Evolutionary conservation across 2,797 vertebrate genomes (phyloP).

Genomic region (Garrulus glandarius): DNA sequence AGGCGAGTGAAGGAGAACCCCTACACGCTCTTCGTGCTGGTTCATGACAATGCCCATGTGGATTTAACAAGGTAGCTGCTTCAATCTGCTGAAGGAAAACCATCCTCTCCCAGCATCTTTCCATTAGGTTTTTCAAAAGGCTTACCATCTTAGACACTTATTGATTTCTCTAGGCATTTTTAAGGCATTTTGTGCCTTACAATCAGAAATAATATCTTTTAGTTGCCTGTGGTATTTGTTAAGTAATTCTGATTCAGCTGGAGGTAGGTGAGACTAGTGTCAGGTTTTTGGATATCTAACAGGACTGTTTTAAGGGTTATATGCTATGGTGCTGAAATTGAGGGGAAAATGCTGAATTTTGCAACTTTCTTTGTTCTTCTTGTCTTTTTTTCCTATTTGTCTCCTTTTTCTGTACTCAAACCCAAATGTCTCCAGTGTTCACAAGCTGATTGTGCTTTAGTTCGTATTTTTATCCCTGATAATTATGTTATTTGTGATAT

Average conservation of each 20-base stretch:
- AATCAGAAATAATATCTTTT: background rate
- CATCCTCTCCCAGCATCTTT: background rate
- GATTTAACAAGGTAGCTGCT: slow-evolving; percentile 90
- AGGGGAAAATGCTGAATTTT: background rate
- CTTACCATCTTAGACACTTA: accelerated
- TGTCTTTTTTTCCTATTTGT: background rate
- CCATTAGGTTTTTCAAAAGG: background rate
- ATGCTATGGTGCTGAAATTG: background rate
- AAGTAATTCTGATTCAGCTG: background rate
- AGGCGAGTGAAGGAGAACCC: slow-evolving; percentile 94
- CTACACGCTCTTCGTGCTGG: slow-evolving; percentile 94
- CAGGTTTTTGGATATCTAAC: background rate
- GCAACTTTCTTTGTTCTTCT: background rate
- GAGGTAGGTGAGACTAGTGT: background rate
- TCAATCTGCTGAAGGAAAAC: background rate
- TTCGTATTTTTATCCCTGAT: background rate
- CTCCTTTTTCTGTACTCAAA: background rate
- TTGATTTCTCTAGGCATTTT: background rate
- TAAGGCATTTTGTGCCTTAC: background rate
- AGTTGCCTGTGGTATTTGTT: background rate
- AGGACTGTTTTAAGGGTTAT: background rate
- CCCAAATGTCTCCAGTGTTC: background rate
- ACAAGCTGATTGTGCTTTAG: background rate
- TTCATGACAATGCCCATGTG: slow-evolving; percentile 95
- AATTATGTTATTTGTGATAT: background rate